phyloP scores from a whole-genome alignment of 2,113 vertebrate species.

The Procapra przewalskii region DNA sequence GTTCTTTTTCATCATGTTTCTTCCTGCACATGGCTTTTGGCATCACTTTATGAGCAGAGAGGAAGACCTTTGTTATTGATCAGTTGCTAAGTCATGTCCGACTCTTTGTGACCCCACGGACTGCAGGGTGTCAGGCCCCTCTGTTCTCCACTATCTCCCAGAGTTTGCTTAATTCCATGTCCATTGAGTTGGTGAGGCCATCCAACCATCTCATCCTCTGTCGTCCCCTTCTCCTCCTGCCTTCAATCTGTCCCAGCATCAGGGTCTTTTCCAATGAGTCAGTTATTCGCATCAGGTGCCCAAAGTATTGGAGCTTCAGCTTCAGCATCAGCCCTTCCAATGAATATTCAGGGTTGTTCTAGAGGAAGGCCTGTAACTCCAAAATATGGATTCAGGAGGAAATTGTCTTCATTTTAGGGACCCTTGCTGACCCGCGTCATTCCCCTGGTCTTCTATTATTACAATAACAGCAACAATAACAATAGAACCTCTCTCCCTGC shows the following conservation, averaged over 20 bases:
- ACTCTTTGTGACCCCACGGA: neutral
- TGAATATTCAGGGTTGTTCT: neutral
- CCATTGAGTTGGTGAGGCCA: neutral
- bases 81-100: neutral
- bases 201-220: neutral
- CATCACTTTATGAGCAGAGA: neutral
- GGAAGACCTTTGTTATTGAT: neutral
- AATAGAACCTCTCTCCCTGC: too few species aligned
- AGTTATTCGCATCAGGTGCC: too few species aligned
- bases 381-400: neutral
- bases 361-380: neutral
- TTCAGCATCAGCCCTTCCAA: neutral
- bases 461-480: neutral
- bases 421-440: fast-evolving
- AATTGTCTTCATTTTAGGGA: neutral
- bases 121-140: neutral
- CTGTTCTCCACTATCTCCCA: neutral
- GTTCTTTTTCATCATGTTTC: neutral
- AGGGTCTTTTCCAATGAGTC: neutral
- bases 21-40: neutral
- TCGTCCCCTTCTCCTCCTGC: neutral
- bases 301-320: neutral
- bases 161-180: neutral
- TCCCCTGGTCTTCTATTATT: neutral
- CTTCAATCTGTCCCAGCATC: neutral